Evolutionary conservation across 2,888 invertebrate genomes (phyloP).

Genomic region (Petrolisthes manimaculis): DNA sequence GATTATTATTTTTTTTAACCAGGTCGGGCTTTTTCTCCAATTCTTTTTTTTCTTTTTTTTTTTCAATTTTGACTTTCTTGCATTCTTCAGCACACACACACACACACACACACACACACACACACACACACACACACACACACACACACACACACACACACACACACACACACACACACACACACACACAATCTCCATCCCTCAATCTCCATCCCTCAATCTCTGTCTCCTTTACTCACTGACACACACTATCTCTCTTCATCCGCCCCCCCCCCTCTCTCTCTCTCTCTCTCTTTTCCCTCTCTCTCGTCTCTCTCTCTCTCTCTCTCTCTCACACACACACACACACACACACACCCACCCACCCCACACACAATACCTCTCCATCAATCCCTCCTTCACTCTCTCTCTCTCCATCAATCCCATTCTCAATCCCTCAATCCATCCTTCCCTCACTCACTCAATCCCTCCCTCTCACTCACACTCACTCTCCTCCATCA

Average conservation of each 20-base stretch:
- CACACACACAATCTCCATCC: neutral
- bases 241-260: neutral
- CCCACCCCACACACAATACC: neutral
- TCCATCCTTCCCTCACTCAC: constrained; percentile 19
- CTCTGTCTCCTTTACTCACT: neutral
- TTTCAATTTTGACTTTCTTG: no score
- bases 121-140: constrained; percentile 24
- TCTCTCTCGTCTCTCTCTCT: neutral
- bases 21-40: no score
- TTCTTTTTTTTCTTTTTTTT: no score
- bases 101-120: constrained; percentile 33
- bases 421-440: constrained; percentile 15
- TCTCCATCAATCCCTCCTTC: neutral
- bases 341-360: no score
- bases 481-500: neutral
- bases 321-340: neutral
- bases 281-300: constrained; percentile 18
- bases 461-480: constrained; percentile 16
- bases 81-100: no score
- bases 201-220: neutral
- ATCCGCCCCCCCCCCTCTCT: neutral
- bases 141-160: constrained; percentile 41
- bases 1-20: no score
- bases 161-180: constrained; percentile 34
- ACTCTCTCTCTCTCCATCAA: neutral